Evolutionary conservation across 2,113 vertebrate species (phyloP).

Genomic region (Illadopsis cleaveri): DNA sequence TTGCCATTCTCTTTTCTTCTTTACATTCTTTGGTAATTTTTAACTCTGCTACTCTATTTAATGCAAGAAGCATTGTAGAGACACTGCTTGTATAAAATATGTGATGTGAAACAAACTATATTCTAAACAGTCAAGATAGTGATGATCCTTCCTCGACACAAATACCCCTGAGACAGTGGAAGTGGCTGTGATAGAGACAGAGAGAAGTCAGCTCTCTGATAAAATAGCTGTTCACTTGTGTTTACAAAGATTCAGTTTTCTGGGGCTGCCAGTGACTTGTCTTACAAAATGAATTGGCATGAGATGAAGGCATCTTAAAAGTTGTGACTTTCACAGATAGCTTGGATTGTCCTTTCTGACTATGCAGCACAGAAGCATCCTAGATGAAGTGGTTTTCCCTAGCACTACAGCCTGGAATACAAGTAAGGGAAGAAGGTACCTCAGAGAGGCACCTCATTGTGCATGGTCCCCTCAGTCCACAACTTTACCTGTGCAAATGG

Average conservation of each 20-base stretch:
- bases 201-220: neutral
- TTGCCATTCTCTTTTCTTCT: neutral
- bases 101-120: neutral
- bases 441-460: neutral
- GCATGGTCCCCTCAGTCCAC: neutral
- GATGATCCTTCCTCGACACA: neutral
- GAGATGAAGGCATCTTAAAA: neutral
- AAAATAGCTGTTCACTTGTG: neutral
- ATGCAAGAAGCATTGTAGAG: neutral
- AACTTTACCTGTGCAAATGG: neutral
- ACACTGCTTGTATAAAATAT: neutral
- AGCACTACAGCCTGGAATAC: neutral
- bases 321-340: neutral
- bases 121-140: neutral
- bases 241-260: neutral
- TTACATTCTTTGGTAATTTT: neutral
- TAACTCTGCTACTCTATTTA: neutral
- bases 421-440: neutral
- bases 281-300: neutral
- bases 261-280: neutral
- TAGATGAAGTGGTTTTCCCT: neutral
- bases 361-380: neutral
- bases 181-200: neutral
- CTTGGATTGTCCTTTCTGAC: neutral
- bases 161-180: neutral